Base-by-base conservation (phyloP, 1,140 invertebrate genomes). In the Pentalonia nigronervosa region DNA sequence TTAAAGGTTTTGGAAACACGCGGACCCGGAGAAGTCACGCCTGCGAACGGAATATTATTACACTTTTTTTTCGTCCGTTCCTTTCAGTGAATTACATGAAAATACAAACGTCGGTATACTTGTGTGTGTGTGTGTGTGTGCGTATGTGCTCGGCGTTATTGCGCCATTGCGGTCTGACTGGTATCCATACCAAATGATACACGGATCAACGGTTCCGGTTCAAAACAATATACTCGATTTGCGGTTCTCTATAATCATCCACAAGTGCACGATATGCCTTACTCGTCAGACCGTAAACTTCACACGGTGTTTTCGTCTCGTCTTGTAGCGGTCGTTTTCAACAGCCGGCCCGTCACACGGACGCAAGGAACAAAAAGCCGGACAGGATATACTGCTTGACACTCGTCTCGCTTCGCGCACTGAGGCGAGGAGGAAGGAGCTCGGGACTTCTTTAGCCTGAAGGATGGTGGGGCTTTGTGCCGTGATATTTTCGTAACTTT, bases 11-110 rank as follows among this genome's bases (percentile, higher is more conserved):
- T 17, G 60, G 56, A 60, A 90, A 83, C 34, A 11, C 14, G 36
- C 23, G 20, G 45, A 83, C 60, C 67, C 20, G 25, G 36, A 83
- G 60, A 83, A 91, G 67, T 91, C 56, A 91, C 90, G 90, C 90
- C 67, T n/a, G 45, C n/a, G 23, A 91, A 83, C n/a, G 45, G 20
- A 20, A n/a, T 60, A 41, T 90, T 87, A n/a, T 67, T 45, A 83
- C 20, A 48, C 48, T n/a, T 87, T n/a, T 47, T 87, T 34, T 87
- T 21, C 11, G 47, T 48, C 23, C 36, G 86, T 50, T 87, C 23
- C 30, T 48, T 50, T 53, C n/a, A 53, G 47, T 45, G 36, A 67
- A 45, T 91, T 45, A 47, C 90, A 91, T 56, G 23, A n/a, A 87
- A n/a, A 87, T 36, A 50, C n/a, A 1, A 53, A 48, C 30, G 36